Evolutionary conservation across 2,113 vertebrate species (phyloP).

Genomic region (Corythornis vintsioides): DNA sequence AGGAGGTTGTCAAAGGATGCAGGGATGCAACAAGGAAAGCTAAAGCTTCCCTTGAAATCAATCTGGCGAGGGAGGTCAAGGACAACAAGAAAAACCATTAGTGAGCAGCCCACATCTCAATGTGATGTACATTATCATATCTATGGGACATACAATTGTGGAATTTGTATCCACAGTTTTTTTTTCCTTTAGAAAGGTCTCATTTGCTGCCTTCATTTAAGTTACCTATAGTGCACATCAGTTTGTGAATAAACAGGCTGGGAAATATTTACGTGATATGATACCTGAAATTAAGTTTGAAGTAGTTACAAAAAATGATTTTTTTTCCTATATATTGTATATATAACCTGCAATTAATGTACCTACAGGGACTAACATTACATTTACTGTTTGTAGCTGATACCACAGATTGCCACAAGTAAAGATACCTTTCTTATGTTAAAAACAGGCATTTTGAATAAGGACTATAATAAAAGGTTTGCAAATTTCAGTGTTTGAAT

Average conservation of each 20-base stretch:
- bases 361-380: background rate
- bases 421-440: background rate
- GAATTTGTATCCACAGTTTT: background rate
- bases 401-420: background rate
- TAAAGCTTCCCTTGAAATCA: no score
- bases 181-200: background rate
- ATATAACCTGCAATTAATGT: background rate
- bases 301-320: background rate
- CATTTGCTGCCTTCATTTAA: background rate
- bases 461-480: slow-evolving; percentile 10
- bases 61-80: no score
- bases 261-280: background rate
- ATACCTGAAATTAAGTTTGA: background rate
- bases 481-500: slow-evolving; percentile 33
- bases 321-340: background rate
- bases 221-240: background rate
- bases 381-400: background rate
- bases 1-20: no score
- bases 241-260: background rate
- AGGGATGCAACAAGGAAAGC: no score
- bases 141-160: background rate
- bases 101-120: background rate
- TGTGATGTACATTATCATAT: background rate
- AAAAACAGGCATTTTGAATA: background rate
- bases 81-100: background rate